Conservation (phyloP, 2,797 vertebrate genomes). For the Taenioides sp. region DNA sequence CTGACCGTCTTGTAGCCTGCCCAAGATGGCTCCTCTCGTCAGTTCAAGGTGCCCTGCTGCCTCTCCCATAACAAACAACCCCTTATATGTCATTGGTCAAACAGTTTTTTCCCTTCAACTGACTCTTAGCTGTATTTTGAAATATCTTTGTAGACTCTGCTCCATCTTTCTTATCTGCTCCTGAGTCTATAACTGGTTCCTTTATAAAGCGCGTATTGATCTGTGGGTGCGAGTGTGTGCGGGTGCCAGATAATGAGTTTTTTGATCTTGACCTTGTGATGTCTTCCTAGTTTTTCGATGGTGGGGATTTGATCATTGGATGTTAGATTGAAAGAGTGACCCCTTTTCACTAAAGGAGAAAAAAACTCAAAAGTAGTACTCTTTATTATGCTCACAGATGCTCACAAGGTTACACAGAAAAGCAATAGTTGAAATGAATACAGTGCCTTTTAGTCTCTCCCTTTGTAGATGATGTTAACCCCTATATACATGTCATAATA, state of each 20-base stretch:
- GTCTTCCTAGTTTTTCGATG: constrained; percentile 52
- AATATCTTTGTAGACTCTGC: constrained; percentile 12
- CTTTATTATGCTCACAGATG: not conserved
- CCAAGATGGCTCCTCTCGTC: constrained; percentile 49
- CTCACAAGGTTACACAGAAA: not conserved
- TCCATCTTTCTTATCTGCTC: constrained; percentile 37
- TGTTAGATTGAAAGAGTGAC: constrained; percentile 13
- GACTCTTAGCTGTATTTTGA: constrained; percentile 27
- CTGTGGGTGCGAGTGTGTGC: constrained; percentile 18
- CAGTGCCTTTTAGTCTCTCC: not conserved
- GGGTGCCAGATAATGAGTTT: constrained; percentile 53
- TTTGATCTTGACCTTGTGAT: constrained; percentile 68
- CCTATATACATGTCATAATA: too few relatives aligned
- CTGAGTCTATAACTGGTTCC: constrained; percentile 29
- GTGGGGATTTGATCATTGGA: constrained; percentile 29
- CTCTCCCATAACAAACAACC: constrained; percentile 75
- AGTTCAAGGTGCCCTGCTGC: constrained; percentile 71
- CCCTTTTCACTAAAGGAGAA: constrained; percentile 18
- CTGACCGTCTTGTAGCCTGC: constrained; percentile 36
- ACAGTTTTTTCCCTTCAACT: constrained; percentile 34
- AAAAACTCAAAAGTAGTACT: not conserved
- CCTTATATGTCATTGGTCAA: constrained; percentile 69
- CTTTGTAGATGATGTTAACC: not conserved
- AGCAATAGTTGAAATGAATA: not conserved
- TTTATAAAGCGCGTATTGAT: constrained; percentile 51